Base-by-base conservation (phyloP, 2,888 invertebrate species). In the Acanthosepion esculentum region DNA sequence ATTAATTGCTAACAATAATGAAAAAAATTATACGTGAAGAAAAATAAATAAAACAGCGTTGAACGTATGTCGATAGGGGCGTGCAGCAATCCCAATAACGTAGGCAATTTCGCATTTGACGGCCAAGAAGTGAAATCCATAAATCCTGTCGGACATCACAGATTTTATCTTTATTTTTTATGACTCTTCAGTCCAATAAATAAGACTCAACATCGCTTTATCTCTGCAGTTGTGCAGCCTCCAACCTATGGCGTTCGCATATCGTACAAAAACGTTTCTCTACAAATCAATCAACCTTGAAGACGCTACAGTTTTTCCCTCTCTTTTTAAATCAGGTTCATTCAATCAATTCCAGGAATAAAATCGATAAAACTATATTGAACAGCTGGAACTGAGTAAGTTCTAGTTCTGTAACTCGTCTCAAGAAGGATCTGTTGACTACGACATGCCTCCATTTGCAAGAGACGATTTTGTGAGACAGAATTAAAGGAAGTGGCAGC, bases 271-370 rank as follows among this genome's bases (percentile, higher is more conserved):
- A 78, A n/a, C 12, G 12, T 78, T 78, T 12, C 12, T 33, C 3
- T n/a, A 15, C n/a, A n/a, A 78, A 78, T 78, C 78, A 78, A 78
- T 78, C n/a, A 78, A n/a, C 78, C 78, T 78, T 78, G 78, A 78
- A 78, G n/a, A 78, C n/a, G n/a, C 6, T 23, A 59, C n/a, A 33
- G 8, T 15, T 5, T 33, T 78, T 78, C 12, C 29, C 29, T 78
- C 7, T 78, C 15, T 18, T 78, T 78, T 78, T 78, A 78, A 78
- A 78, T 33, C 18, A n/a, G 15, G 12, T 33, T n/a, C 78, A n/a
- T 78, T 78, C 78, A 33, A 78, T 33, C n/a, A 78, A 33, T 78
- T n/a, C 33, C 78, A 78, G n/a, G n/a, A 78, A 78, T n/a, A 78
- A 78, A 78, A 78, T 78, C 78, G 78, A 78, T 59, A 20, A 23